Evolutionary conservation across 2,113 vertebrate species (phyloP).

Genomic region (Poicephalus gulielmi): DNA sequence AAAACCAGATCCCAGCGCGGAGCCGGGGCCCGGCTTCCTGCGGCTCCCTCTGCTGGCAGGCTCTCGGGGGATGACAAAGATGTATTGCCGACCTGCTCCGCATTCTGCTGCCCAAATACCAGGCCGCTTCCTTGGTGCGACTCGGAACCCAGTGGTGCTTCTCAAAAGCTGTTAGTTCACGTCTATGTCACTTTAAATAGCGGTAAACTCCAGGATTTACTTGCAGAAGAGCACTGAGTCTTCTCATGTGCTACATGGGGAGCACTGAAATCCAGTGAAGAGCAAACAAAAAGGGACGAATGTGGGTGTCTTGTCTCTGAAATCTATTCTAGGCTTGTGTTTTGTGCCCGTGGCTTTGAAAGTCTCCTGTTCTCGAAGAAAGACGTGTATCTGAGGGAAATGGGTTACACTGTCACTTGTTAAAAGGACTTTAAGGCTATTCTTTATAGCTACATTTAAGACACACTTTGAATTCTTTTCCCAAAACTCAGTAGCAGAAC

Average conservation of each 20-base stretch:
- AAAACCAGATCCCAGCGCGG: neutral
- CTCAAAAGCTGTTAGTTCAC: neutral
- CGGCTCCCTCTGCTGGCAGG: slow-evolving; percentile 46
- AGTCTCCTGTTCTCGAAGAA: neutral
- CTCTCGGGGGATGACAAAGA: neutral
- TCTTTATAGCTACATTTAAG: neutral
- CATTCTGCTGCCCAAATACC: neutral
- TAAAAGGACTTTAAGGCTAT: neutral
- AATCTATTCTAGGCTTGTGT: neutral
- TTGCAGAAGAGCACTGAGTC: neutral
- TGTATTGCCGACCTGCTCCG: neutral
- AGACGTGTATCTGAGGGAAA: accelerated
- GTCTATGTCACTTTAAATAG: neutral
- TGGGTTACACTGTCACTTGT: neutral
- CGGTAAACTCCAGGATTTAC: neutral
- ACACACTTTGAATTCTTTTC: neutral
- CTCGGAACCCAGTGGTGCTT: accelerated
- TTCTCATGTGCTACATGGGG: neutral
- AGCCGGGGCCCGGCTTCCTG: neutral
- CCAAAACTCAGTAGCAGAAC: neutral
- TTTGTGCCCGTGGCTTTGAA: neutral
- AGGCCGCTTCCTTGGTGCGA: accelerated
- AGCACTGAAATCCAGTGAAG: neutral
- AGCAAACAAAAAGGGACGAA: neutral
- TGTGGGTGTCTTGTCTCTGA: neutral